Base-by-base conservation (phyloP, 2,113 vertebrate genomes). In the Myrmecophaga tridactyla region DNA sequence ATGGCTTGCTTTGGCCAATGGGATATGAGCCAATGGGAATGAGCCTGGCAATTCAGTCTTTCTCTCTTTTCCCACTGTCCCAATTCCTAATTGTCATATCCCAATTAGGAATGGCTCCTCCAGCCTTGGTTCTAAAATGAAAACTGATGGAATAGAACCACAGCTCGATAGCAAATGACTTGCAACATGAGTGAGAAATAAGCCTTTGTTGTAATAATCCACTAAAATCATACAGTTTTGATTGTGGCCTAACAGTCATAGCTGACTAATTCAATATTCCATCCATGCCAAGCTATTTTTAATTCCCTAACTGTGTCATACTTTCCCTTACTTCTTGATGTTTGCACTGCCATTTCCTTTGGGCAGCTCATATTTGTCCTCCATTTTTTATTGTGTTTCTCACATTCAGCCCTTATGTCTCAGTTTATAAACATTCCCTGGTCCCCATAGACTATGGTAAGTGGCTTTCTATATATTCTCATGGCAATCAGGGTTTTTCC, bases 341-440 rank as follows among this genome's bases (percentile, higher is more conserved):
- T 85, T 88, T 86, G 46, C 29, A 27, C 41, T 85, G 43, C 20
- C n/a, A 58, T 80, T 96, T 90, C 41, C 46, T 73, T 77, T 89
- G 46, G 9, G 65, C 48, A 39, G 21, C 48, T 62, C 73, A 81
- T 9, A 63, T 13, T 76, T 92, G 10, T 60, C 77, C 21, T 75
- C 75, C 9, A 56, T 34, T 72, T 89, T 77, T 67, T 72, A 36
- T 11, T 84, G 39, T 63, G 0, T 77, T 88, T 92, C 43, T 93
- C 53, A 67, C 36, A 81, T n/a, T 58, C 23, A 65, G 23, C 17
- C 78, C 58, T 86, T 73, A 31, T 36, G 7, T 12, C 9, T 82
- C 51, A 76, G 43, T 6, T 65, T 80, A 15, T 41, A 94, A 89
- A 51, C 51, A 4, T 82, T 76, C 43, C 43, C 43, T 67, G 62